Evolutionary conservation across 1,140 invertebrate genomes (phyloP).

Genomic region (Dinoponera quadriceps): DNA sequence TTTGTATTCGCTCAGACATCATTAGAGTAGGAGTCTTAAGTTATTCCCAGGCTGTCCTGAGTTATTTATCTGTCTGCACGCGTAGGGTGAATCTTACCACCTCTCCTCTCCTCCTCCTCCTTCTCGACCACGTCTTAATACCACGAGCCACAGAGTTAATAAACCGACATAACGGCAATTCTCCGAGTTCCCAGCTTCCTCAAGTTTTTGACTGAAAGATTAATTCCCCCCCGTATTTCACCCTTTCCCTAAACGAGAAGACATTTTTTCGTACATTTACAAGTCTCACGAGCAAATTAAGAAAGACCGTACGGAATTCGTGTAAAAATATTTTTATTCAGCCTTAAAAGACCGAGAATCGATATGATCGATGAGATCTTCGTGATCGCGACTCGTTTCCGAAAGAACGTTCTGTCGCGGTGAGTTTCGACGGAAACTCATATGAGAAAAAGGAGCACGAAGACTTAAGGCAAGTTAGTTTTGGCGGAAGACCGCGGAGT

Average conservation of each 20-base stretch:
- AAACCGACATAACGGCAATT: constrained; percentile 66
- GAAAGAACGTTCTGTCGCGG: not conserved
- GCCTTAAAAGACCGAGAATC: not conserved
- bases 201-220: not conserved
- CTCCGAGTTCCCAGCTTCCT: constrained; percentile 4
- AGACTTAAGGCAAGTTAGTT: constrained; percentile 66
- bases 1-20: constrained; percentile 55
- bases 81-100: constrained; percentile 68
- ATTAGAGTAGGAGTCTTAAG: constrained; percentile 64
- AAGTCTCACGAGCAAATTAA: not conserved
- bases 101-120: constrained; percentile 18
- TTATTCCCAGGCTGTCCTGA: constrained; percentile 74
- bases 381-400: not conserved
- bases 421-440: constrained; percentile 18
- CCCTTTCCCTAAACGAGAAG: not conserved
- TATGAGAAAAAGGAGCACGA: constrained; percentile 36
- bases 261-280: not conserved
- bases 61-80: constrained; percentile 74
- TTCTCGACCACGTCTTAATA: constrained; percentile 77
- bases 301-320: not conserved
- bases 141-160: constrained; percentile 75
- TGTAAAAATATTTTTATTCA: constrained; percentile 20
- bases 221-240: not conserved
- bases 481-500: constrained; percentile 68
- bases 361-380: not conserved